Conservation (phyloP, 1,140 invertebrate species). For the Pseudomyrmex concolor region DNA sequence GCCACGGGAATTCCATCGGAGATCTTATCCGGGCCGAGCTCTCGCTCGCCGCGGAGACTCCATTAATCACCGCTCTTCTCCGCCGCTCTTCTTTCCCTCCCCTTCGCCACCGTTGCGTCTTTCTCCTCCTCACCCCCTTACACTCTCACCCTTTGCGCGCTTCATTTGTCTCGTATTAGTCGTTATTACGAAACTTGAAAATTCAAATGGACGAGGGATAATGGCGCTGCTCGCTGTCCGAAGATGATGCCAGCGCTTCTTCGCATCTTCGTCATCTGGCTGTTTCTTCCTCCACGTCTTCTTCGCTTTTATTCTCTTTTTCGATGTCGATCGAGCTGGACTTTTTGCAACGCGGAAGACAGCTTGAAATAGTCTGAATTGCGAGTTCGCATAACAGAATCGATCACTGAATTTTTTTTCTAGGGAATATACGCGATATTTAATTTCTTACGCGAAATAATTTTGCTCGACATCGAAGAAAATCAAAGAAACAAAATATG, state of each 20-base stretch:
- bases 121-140: constrained; percentile 25
- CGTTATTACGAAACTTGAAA: constrained; percentile 81
- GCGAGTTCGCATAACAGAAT: constrained; percentile 42
- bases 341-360: constrained; percentile 46
- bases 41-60: constrained; percentile 81
- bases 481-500: not conserved
- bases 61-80: constrained; percentile 83
- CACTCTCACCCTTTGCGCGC: constrained; percentile 63
- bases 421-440: not conserved
- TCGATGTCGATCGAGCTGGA: constrained; percentile 23
- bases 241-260: constrained; percentile 61
- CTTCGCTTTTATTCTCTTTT: constrained; percentile 28
- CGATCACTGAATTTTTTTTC: constrained; percentile 21
- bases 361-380: constrained; percentile 17
- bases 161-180: constrained; percentile 83
- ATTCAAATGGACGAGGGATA: constrained; percentile 79
- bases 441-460: constrained; percentile 16
- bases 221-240: constrained; percentile 69
- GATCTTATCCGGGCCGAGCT: constrained; percentile 80
- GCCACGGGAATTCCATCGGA: constrained; percentile 80
- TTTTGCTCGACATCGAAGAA: not conserved
- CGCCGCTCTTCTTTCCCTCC: constrained; percentile 66
- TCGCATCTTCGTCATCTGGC: constrained; percentile 17
- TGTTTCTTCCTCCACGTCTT: not conserved
- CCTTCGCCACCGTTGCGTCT: not conserved